Evolutionary conservation across 2,797 vertebrate genomes (phyloP), one percentile per base, ranked within the genome.

Genomic region (Uromys caudimaculatus): DNA sequence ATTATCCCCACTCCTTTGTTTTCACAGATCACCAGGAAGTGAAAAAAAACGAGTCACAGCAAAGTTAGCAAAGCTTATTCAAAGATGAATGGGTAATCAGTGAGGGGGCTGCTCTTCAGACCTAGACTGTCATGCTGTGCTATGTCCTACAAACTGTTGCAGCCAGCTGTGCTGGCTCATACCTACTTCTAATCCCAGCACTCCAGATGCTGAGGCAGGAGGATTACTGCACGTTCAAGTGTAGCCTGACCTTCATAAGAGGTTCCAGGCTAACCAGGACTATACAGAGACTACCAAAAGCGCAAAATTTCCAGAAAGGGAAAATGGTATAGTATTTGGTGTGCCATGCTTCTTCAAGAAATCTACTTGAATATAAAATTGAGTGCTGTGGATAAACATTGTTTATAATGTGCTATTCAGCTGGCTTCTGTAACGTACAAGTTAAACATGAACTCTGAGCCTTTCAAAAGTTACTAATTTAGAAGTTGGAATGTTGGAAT

Each of bases 371-470:
- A 58, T 95, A 2, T 86, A 41, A 92, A 93, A 88, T 73, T 90
- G 78, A 96, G 24, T 81, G 69, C 35, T 96, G 44, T 90, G 58
- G 69, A 73, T 90, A 79, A 92, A 62, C 76, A 90, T 27, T 71
- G 79, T 86, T 92, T 64, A 44, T 75, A 89, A 79, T 81, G 32
- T 78, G 78, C 60, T 88, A 52, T 52, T 50, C n/a, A 92, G 23
- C 16, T 90, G 84, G 14, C 69, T 96, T 96, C 56, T 93, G 1
- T 95, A 94, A 95, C 85, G 50, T 90, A 47, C n/a, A 73, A 93
- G 50, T 89, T 94, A 84, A 94, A 79, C 83, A 50, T 89, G n/a
- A 84, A 19, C 44, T 44, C 24, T 75, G 69, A 95, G 44, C 71
- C 73, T 29, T 92, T 96, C 54, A 32, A 19, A 44, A 84, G 11